Evolutionary conservation across 2,888 invertebrate genomes (phyloP), one percentile per base, ranked within the genome.

Genomic region (Andrena fulva): DNA sequence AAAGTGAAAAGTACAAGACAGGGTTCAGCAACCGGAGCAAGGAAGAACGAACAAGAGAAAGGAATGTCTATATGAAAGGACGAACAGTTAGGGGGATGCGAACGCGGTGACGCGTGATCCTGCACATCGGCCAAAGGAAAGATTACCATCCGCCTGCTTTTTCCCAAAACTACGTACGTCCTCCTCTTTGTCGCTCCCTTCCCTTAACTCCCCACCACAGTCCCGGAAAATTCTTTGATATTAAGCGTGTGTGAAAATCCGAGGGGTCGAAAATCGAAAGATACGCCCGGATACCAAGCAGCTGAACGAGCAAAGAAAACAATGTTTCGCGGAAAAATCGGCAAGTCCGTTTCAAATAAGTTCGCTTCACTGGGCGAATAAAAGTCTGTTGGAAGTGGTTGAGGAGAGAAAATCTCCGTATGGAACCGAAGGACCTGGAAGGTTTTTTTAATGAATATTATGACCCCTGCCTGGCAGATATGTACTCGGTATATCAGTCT

Each of bases 121-220:
- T 94, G 94, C 94, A 94, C 94, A 94, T 93, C 91, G 93, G 89
- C 91, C 93, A 93, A 94, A 94, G 93, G 93, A 91, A 92, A 92
- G 92, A 92, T 92, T 91, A 91, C 90, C 89, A 90, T 90, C 90
- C 91, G 85, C 42, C 82, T 68, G 89, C 84, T 90, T 90, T 91
- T 89, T 89, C 88, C 90, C 84, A 87, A 90, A 88, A 87, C 87
- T 80, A 31, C 79, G 77, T 82, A 69, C 81, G 78, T 76, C 80
- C 82, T 72, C 80, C 81, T 63, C 79, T 86, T 71, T 75, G 77
- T 77, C 76, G 70, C 77, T 64, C 64, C 66, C n/a, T 70, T 66
- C 71, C 67, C 70, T 73, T 73, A 59, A 33, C 59, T 31, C 76
- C 59, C 60, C 68, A 56, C 8, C 52, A 16, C 31, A 50, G 48